Evolutionary conservation across 1,140 invertebrate genomes (phyloP).

Genomic region (Drepana arcuata): DNA sequence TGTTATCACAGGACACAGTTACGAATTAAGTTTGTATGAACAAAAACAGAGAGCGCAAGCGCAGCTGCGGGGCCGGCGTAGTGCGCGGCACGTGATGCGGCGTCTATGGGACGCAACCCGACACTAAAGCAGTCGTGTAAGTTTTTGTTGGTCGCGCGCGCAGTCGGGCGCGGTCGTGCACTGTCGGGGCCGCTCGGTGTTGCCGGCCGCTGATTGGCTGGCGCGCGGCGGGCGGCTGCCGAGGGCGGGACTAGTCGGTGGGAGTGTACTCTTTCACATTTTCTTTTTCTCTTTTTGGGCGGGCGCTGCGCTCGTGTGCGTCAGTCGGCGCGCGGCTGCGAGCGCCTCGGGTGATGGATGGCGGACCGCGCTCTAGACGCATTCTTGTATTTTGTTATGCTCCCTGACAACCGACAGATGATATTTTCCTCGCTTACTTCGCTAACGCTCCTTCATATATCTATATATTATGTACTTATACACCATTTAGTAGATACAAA

Average conservation of each 20-base stretch:
- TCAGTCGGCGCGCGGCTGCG: slow-evolving; percentile 45
- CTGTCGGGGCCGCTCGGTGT: too few species aligned
- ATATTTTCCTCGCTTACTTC: too few species aligned
- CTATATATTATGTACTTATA: too few species aligned
- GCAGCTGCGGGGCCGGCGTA: slow-evolving; percentile 31
- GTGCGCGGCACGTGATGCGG: slow-evolving; percentile 45
- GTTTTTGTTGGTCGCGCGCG: slow-evolving; percentile 63
- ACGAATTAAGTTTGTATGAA: slow-evolving; percentile 25
- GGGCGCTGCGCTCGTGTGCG: slow-evolving; percentile 51
- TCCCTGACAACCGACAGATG: too few species aligned
- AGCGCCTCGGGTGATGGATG: slow-evolving; percentile 51
- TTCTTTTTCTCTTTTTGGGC: slow-evolving; percentile 68
- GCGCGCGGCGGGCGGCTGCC: slow-evolving; percentile 24
- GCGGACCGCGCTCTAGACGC: slow-evolving; percentile 21
- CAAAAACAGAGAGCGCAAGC: slow-evolving; percentile 44
- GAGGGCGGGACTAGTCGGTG: slow-evolving; percentile 36
- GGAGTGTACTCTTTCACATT: slow-evolving; percentile 62
- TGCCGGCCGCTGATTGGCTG: slow-evolving; percentile 21
- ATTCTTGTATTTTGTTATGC: slow-evolving; percentile 35
- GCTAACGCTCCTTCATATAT: too few species aligned
- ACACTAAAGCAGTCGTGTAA: slow-evolving; percentile 65
- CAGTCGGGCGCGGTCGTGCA: slow-evolving; percentile 37
- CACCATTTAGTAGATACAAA: too few species aligned
- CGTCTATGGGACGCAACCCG: slow-evolving; percentile 66
- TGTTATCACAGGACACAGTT: slow-evolving; percentile 42